Base-by-base conservation (phyloP, 1,140 invertebrate genomes). In the Ostrea edulis region DNA sequence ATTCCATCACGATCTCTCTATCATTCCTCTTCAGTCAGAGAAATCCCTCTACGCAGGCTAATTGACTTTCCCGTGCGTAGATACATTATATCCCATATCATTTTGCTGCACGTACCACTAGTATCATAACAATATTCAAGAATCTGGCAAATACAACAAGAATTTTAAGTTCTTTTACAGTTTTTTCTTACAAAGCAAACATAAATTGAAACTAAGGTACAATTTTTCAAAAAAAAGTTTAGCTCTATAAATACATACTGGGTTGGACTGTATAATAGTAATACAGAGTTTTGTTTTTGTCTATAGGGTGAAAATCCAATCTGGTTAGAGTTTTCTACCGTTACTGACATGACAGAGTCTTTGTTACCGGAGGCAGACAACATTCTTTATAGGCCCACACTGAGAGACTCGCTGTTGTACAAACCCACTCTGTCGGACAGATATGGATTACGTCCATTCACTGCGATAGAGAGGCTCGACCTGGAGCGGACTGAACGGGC, bases 11-110 rank as follows among this genome's bases (percentile, higher is more conserved):
- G 68, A 29, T 77, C 68, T 7, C 68, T 77, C 9, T 77, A 77
- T 35, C 68, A 77, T 25, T 77, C 68, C 68, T 77, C 68, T 0
- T 12, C 22, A 12, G 35, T 77, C 68, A 8, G 68, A 29, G 68
- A 77, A 77, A 77, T 77, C 22, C 68, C 68, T 22, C 68, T 77
- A 77, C 68, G 68, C 22, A 77, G 68, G 29, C 68, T 77, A 14
- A 77, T 77, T 9, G 68, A 77, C 25, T 77, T 77, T 35, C 68
- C 68, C 25, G 68, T 77, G 35, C 2, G 68, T 62, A 62, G 17
- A 20, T 62, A n/a, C 1, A 17, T 62, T 62, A 58, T 12, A 62
- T 62, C 5, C n/a, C 55, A 62, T 44, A 44, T 5, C 35, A 44
- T 44, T 1, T 44, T 44, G 5, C 35, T 44, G 35, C n/a, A n/a